Base-by-base conservation (phyloP, 2,797 vertebrate species). In the Tadarida brasiliensis region DNA sequence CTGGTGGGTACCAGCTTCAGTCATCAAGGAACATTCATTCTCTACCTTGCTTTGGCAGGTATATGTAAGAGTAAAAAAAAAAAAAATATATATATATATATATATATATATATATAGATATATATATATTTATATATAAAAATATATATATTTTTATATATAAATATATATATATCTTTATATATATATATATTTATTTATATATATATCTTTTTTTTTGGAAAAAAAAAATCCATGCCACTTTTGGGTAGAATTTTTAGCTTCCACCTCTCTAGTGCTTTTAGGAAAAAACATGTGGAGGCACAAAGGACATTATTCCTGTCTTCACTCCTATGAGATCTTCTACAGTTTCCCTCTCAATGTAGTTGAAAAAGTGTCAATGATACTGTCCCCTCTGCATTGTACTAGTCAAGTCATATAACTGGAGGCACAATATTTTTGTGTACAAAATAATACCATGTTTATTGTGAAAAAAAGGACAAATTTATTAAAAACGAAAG, bases 281-380 rank as follows among this genome's bases (percentile, higher is more conserved):
- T 91, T 35, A 81, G 67, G 81, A 86, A 76, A 91, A 87, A n/a
- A 44, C 5, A 17, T 26, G 4, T n/a, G 44, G 49, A 71, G 12
- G 4, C 28, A 85, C 65, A 93, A 90, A 82, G 63, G 3, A 93
- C 73, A 91, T 90, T 44, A 91, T 86, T 59, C 51, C 15, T 71
- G 9, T 71, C 39, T 86, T 68, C 14, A 17, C 7, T 73, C 63
- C 63, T 81, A 14, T 84, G 39, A 94, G 24, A 77, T 73, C 11
- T 44, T 39, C 17, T 30, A 87, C 47, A n/a, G 51, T 90, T 80
- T 94, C 5, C 93, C 28, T 65, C 47, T 81, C 39, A 91, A 89
- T 80, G 84, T 57, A 22, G 56, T 71, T 93, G 24, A 93, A 90
- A 94, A 81, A 68, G 5, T 90, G 14, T 54, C 51, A 39, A 14